phyloP scores from a whole-genome alignment of 2,797 vertebrate genomes.

The Chaenodraco wilsoni region DNA sequence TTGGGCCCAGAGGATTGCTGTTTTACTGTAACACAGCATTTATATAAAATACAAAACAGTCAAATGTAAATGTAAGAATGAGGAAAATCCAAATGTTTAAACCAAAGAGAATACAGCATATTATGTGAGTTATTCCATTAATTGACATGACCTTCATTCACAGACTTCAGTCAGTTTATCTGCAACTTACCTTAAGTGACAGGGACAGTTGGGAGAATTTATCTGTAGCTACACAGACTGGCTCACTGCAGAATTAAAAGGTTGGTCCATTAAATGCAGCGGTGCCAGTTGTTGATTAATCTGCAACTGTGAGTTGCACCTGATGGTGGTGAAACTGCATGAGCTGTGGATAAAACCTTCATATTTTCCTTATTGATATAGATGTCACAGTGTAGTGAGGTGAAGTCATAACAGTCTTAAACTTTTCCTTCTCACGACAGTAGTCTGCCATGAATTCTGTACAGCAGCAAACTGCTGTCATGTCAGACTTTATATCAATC shows the following conservation, averaged over 20 bases:
- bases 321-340: background rate
- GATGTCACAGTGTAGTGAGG: background rate
- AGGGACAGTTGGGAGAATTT: background rate
- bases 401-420: background rate
- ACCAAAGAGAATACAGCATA: background rate
- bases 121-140: background rate
- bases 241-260: background rate
- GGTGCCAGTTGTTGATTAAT: background rate
- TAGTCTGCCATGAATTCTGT: background rate
- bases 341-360: background rate
- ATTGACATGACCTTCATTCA: background rate
- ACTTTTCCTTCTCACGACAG: background rate
- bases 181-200: conserved; percentile 3
- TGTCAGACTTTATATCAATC: background rate
- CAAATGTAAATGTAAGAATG: background rate
- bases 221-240: background rate
- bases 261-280: background rate
- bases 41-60: background rate
- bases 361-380: background rate
- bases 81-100: background rate
- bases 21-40: background rate
- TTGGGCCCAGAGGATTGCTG: background rate
- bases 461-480: background rate
- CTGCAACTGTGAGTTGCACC: background rate
- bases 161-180: background rate